These are phyloP conservation scores for Falcunculus frontatus DNA, from an alignment of 2,113 vertebrate genomes.

Conservation along the genomic window DNA sequence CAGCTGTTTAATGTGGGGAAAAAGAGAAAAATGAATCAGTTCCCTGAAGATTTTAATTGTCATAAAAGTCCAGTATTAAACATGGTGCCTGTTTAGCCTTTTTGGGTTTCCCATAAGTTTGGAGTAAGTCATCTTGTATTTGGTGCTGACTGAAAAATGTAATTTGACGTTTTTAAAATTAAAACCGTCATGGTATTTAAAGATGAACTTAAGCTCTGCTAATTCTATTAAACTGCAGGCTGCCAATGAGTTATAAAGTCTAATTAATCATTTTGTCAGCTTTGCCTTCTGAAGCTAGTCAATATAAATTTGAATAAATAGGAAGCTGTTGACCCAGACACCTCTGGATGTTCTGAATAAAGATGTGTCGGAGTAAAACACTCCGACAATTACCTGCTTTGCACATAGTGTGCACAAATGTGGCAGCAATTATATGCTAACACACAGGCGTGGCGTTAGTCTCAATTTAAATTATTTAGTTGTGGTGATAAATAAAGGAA, in stretches of 20 bases:
- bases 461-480: neutral
- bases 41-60: neutral
- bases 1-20: neutral
- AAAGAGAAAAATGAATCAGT: neutral
- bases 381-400: neutral
- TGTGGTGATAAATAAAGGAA: neutral
- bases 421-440: neutral
- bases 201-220: constrained; percentile 74
- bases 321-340: constrained; percentile 63
- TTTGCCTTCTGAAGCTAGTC: constrained; percentile 70
- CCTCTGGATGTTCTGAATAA: constrained; percentile 53
- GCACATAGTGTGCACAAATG: neutral
- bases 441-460: neutral
- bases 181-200: constrained; percentile 73
- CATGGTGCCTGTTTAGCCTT: neutral
- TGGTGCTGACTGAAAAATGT: constrained; percentile 64
- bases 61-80: neutral
- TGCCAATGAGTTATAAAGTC: constrained; percentile 72
- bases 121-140: constrained; percentile 61
- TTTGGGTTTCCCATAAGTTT: constrained; percentile 19
- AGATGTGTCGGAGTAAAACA: constrained; percentile 44
- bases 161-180: constrained; percentile 70
- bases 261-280: constrained; percentile 80
- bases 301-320: constrained; percentile 78
- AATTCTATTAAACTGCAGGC: constrained; percentile 75